A percentile compares a stretch with the other conserved stretches of the same genome.
Conservation (phyloP, 2,888 invertebrate genomes). For the Pachymerium ferrugineum region DNA sequence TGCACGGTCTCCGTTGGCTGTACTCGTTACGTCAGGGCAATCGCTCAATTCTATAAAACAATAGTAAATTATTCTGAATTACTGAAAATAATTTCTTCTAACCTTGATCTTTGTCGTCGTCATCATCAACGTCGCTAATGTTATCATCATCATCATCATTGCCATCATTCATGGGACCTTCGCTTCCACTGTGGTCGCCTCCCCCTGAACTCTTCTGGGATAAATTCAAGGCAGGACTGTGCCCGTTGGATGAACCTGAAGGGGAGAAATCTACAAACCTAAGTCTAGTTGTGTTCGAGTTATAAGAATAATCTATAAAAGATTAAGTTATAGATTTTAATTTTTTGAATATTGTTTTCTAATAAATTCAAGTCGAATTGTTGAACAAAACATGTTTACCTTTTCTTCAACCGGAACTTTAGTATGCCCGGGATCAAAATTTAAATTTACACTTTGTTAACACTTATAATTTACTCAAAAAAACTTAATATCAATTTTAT, state of each 20-base stretch:
- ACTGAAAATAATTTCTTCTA: not conserved
- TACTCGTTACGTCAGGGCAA: constrained; percentile 60
- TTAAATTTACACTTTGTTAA: too few species aligned
- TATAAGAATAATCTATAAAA: too few species aligned
- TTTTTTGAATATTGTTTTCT: too few species aligned
- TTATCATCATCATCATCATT: constrained; percentile 84
- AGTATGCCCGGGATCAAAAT: too few species aligned
- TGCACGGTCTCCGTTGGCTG: constrained; percentile 57
- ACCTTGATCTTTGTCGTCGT: constrained; percentile 79
- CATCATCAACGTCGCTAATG: constrained; percentile 78
- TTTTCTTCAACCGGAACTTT: too few species aligned
- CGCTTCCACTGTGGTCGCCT: constrained; percentile 56
- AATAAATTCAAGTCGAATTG: too few species aligned
- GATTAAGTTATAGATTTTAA: too few species aligned
- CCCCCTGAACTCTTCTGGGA: constrained; percentile 70
- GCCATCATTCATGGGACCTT: constrained; percentile 51
- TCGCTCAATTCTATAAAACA: constrained; percentile 65
- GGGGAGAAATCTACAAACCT: constrained; percentile 31
- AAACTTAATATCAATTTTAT: too few species aligned
- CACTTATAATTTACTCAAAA: too few species aligned
- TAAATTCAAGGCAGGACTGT: constrained; percentile 62
- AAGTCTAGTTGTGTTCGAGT: too few species aligned
- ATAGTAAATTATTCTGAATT: not conserved
- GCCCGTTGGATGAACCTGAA: constrained; percentile 37
- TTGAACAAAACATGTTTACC: too few species aligned